These are phyloP conservation scores for Ichneumon xanthorius DNA, from an alignment of 2,888 invertebrate genomes.

Conservation along the genomic window DNA sequence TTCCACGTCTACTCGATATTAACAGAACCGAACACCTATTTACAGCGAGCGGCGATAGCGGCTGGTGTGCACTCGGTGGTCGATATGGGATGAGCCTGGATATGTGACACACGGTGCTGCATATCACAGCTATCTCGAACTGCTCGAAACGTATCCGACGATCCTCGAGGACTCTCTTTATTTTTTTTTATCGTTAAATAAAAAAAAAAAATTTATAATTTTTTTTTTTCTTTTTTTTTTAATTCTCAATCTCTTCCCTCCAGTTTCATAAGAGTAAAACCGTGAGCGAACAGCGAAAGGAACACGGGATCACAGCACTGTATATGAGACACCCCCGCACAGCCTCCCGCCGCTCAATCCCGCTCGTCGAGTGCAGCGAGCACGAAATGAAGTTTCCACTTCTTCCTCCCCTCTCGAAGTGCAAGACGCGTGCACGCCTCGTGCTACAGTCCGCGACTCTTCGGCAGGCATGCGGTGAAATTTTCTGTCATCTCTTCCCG, in stretches of 20 bases:
- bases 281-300: slow-evolving; percentile 64
- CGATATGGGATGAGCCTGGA: slow-evolving; percentile 77
- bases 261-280: not conserved
- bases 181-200: not conserved
- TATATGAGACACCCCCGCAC: slow-evolving; percentile 19
- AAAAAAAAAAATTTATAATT: not conserved
- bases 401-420: not conserved
- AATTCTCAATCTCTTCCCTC: not conserved
- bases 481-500: not conserved
- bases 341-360: not conserved
- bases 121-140: slow-evolving; percentile 30
- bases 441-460: slow-evolving; percentile 55
- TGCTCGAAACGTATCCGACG: not conserved
- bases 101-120: slow-evolving; percentile 72
- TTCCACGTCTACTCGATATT: slow-evolving; percentile 38
- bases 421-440: slow-evolving; percentile 43
- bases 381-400: not conserved
- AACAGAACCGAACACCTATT: slow-evolving; percentile 49
- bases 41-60: slow-evolving; percentile 35
- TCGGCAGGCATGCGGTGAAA: slow-evolving; percentile 55
- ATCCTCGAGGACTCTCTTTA: not conserved
- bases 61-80: slow-evolving; percentile 66
- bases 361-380: not conserved
- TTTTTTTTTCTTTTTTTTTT: no score
- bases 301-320: slow-evolving; percentile 64